Evolutionary conservation across 2,888 invertebrate species (phyloP).

Genomic region (Rotaria macrura): DNA sequence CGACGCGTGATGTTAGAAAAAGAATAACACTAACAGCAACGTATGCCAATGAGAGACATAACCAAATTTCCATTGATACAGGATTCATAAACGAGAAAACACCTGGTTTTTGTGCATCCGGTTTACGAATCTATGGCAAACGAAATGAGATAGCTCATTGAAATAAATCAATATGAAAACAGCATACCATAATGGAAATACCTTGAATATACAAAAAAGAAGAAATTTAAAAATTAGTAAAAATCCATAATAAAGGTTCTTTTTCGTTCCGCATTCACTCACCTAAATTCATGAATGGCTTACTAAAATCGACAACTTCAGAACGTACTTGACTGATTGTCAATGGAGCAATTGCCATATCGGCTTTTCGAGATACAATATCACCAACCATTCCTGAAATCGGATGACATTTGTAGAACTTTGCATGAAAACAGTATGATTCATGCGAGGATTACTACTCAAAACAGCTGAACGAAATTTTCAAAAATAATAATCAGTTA

Average conservation of each 20-base stretch:
- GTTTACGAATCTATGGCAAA: constrained; percentile 33
- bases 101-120: constrained; percentile 51
- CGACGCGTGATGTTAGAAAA: constrained; percentile 88
- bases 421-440: no score
- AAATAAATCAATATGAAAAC: background rate
- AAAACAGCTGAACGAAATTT: no score
- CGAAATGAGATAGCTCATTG: no score
- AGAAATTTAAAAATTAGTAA: constrained; percentile 14
- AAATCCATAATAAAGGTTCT: background rate
- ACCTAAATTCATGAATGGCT: constrained; percentile 89
- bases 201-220: background rate
- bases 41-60: constrained; percentile 71
- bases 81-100: constrained; percentile 96
- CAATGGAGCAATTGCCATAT: constrained; percentile 84
- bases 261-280: constrained; percentile 59
- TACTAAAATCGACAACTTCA: constrained; percentile 87
- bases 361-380: constrained; percentile 54
- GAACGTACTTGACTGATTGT: constrained; percentile 84
- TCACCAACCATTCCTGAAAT: constrained; percentile 10
- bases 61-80: constrained; percentile 91
- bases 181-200: background rate
- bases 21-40: constrained; percentile 90
- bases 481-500: no score
- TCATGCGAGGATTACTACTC: no score
- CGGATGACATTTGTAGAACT: no score